Base-by-base conservation (phyloP, 2,888 invertebrate genomes). In the Sesia bembeciformis region DNA sequence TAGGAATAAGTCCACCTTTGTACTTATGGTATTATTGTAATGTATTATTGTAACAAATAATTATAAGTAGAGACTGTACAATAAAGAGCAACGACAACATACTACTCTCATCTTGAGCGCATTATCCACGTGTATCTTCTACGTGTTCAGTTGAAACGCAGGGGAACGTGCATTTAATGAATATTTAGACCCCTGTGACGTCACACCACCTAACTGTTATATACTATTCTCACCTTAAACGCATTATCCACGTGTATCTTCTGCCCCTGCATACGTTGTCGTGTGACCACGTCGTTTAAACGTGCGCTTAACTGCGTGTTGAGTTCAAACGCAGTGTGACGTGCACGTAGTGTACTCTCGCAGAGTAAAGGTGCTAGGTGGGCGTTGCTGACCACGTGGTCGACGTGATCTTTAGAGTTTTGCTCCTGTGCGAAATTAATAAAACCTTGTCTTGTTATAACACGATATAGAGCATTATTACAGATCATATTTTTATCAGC, bases 201-300 rank as follows among this genome's bases (percentile, higher is more conserved):
- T 23, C 23, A 23, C 23, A n/a, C 23, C 23, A 23, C 23, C 23
- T 23, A 23, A 23, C 23, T 23, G 23, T 23, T 23, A 23, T 23
- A 23, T 23, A 23, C 23, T 42, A 7, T 42, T 42, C n/a, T 38
- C 1, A 88, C 90, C 76, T 82, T 81, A 5, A 90, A 61, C 2
- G 88, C 84, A 23, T 85, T 84, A 52, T 88, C 87, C 3, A 90
- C 88, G 62, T 90, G 87, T 66, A 82, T 75, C 66, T 68, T 69
- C 49, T 68, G 67, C 0, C 57, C 62, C 1, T 57, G 57, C 4
- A 59, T 56, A 0, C 76, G 66, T 61, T 86, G 87, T 1, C 46
- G 54, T 5, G 66, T 64, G 3, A 46, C 46, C 23, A 8, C 23
- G 50, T 39, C 50, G 39, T 7, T 5, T 38, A 39, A 4, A 68